A percentile compares a stretch with the other conserved stretches of the same genome.
Conservation (phyloP, 2,113 vertebrate genomes). For the Turnix velox region DNA sequence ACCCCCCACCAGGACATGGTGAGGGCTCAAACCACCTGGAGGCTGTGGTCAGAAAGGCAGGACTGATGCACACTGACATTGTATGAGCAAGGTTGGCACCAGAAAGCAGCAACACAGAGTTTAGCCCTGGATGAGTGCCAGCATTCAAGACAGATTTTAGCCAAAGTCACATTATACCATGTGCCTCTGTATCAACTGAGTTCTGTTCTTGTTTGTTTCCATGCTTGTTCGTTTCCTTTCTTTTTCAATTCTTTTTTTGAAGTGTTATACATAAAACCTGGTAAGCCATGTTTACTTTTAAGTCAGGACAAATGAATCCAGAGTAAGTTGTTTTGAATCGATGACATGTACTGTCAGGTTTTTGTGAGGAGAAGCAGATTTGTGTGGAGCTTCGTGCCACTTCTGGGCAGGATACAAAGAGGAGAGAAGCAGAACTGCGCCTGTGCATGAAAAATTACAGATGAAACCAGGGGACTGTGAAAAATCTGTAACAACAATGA, state of each 20-base stretch:
- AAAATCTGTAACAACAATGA: constrained; percentile 18
- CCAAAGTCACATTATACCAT: not conserved
- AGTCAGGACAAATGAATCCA: not conserved
- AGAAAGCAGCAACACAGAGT: not conserved
- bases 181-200: not conserved
- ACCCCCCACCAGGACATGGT: not conserved
- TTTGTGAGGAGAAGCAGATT: not conserved
- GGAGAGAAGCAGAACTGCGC: not conserved
- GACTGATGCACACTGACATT: not conserved
- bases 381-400: fast-evolving
- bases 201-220: too few relatives aligned
- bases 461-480: not conserved
- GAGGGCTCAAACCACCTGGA: not conserved
- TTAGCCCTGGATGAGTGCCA: not conserved
- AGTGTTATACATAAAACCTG: not conserved
- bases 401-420: not conserved
- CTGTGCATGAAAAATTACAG: not conserved
- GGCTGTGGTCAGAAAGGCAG: not conserved
- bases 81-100: not conserved
- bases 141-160: not conserved
- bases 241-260: not conserved
- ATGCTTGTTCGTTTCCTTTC: not conserved
- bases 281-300: not conserved
- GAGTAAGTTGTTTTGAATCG: fast-evolving
- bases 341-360: not conserved